phyloP scores from a whole-genome alignment of 2,888 invertebrate species.

The Tenthredo distinguenda region DNA sequence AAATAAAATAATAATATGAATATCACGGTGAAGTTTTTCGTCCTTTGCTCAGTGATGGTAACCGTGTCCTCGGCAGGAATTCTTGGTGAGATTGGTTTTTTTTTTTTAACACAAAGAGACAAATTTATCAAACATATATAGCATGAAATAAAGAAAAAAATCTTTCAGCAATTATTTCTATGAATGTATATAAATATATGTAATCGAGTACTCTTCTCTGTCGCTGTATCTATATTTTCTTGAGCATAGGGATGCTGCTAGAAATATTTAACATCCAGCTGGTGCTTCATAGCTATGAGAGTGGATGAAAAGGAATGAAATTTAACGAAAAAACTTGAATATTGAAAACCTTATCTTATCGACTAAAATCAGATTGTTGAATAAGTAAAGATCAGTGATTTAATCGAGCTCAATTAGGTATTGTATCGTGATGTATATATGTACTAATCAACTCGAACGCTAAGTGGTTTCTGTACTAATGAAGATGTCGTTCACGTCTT shows the following conservation, averaged over 20 bases:
- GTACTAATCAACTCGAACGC: slow-evolving; percentile 7
- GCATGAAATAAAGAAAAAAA: background rate
- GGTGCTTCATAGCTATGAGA: background rate
- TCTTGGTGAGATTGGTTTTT: slow-evolving; percentile 70
- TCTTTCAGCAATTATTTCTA: background rate
- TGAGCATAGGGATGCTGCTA: background rate
- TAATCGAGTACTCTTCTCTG: no score
- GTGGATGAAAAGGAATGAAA: background rate
- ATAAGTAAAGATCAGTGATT: background rate
- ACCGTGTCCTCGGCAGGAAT: slow-evolving; percentile 72
- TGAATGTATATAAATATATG: no score
- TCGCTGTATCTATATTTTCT: no score
- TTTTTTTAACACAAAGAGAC: background rate
- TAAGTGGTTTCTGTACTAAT: slow-evolving; percentile 43
- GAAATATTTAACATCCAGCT: background rate
- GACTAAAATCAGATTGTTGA: background rate
- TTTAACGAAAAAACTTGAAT: background rate
- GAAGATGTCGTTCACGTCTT: slow-evolving; percentile 52
- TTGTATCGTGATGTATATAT: background rate
- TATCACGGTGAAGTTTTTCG: slow-evolving; percentile 59
- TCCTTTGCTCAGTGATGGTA: slow-evolving; percentile 67
- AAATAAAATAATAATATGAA: slow-evolving; percentile 25
- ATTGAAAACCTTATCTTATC: background rate
- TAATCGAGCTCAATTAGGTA: background rate
- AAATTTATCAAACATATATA: background rate